Percentiles rank a stretch among this genome's conserved stretches.
Conservation (phyloP, 30 jellyfish, hydroid and myxozoan species). For the Cassiopea xamachana region DNA sequence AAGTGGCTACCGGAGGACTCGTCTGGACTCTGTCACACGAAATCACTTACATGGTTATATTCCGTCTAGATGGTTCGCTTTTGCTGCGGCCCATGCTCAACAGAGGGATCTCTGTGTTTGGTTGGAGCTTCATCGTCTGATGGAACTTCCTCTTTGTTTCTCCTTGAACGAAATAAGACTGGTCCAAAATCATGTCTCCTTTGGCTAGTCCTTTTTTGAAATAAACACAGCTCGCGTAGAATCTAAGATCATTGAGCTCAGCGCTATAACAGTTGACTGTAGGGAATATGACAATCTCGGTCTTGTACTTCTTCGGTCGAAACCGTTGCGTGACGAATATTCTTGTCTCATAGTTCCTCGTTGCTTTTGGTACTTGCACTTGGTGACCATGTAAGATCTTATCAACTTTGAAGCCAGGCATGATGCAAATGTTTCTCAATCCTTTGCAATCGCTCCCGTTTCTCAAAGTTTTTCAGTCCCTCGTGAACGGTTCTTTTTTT, state of each 20-base stretch:
- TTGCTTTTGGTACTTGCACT: conserved; percentile 50
- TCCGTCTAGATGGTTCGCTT: conserved; percentile 5
- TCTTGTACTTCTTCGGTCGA: conserved; percentile 62
- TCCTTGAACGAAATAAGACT: conserved; percentile 62
- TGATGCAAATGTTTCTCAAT: neutral
- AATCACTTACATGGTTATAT: neutral
- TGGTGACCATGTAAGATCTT: conserved; percentile 61
- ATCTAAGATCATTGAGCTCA: conserved; percentile 22
- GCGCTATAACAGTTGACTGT: conserved; percentile 11
- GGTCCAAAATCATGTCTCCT: conserved; percentile 26
- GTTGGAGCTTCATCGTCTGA: conserved; percentile 64
- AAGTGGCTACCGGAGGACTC: no score
- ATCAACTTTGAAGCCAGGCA: conserved; percentile 70
- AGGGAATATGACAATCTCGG: conserved; percentile 55
- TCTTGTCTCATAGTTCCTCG: conserved; percentile 47
- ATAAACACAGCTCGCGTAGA: conserved; percentile 24
- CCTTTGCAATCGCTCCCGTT: no score
- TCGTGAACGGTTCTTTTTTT: no score
- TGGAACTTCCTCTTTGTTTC: conserved; percentile 45
- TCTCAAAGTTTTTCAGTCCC: no score
- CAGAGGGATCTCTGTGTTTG: conserved; percentile 14
- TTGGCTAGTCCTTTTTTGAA: conserved; percentile 52
- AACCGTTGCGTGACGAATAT: conserved; percentile 48
- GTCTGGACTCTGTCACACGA: neutral
- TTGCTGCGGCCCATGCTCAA: conserved; percentile 14